phyloP scores from a whole-genome alignment of 1,140 invertebrate genomes.

The Zaprionus camerounensis region DNA sequence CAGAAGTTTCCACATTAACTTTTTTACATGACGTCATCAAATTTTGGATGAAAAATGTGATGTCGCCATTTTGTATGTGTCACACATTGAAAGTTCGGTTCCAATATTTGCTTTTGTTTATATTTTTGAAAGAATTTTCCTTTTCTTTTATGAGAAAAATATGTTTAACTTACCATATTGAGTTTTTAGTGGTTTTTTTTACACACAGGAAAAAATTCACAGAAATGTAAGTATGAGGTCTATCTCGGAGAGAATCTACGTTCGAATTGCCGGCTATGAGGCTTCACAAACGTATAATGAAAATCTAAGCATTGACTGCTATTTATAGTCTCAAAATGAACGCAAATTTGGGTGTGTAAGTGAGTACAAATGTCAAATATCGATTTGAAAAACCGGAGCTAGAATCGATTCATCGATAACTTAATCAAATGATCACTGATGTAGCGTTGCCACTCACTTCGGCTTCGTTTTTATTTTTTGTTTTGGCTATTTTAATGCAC shows the following conservation, averaged over 20 bases:
- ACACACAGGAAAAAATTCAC: slow-evolving; percentile 67
- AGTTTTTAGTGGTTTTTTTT: slow-evolving; percentile 48
- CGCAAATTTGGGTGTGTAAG: slow-evolving; percentile 18
- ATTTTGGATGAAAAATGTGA: slow-evolving; percentile 7
- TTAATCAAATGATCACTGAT: background rate
- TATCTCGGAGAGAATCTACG: slow-evolving; percentile 63
- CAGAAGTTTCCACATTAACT: slow-evolving; percentile 1
- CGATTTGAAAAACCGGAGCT: background rate
- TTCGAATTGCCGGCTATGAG: slow-evolving; percentile 77
- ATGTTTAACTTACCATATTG: slow-evolving; percentile 67
- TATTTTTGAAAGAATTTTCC: background rate
- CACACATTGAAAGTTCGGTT: background rate
- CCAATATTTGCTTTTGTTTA: background rate
- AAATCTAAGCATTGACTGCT: slow-evolving; percentile 41
- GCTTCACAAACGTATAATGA: slow-evolving; percentile 73
- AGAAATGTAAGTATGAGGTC: slow-evolving; percentile 49
- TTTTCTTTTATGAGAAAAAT: background rate
- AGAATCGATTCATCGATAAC: slow-evolving; percentile 26
- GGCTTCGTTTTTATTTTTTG: background rate
- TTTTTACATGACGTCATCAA: slow-evolving; percentile 62
- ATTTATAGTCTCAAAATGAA: slow-evolving; percentile 58
- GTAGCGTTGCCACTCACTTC: background rate
- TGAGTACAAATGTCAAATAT: slow-evolving; percentile 24
- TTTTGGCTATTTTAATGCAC: background rate
- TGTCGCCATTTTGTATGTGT: slow-evolving; percentile 42